Evolutionary conservation across 2,113 vertebrate species (phyloP), one percentile per base, ranked within the genome.

Genomic region (Aldabrachelys gigantea): DNA sequence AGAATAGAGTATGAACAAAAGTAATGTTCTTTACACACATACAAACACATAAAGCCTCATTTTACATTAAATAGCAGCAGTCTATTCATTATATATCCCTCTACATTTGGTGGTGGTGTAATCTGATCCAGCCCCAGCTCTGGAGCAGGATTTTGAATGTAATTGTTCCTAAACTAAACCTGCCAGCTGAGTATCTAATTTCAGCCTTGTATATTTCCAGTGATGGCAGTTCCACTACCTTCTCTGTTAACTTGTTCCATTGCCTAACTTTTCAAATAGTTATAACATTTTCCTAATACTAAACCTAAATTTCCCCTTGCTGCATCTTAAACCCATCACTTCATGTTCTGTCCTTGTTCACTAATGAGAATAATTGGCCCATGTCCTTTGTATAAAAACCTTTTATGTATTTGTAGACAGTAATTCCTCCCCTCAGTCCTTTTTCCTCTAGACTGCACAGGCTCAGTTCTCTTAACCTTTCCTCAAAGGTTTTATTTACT

Each of bases 401-500:
- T 82, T 96, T 97, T 95, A 87, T 92, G 88, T 97, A 95, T 97
- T 75, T 96, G 94, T 84, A 94, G 95, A 69, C 91, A 92, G 89
- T 97, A 97, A 97, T 96, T 90, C 89, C 96, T 97, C 97, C 95
- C 97, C 84, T 96, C 94, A 96, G 97, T 92, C 95, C 95, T 97
- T 96, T 97, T 97, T 96, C 76, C 90, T 96, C 85, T 89, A 97
- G 88, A 91, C 29, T 1, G 12, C 95, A 54, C 87, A 88, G 90
- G 44, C 76, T 78, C 79, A 72, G 85, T 93, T 96, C 96, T 97
- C 76, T 14, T 94, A 97, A 93, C 88, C 76, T 91, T 97, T 93
- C 86, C 96, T 97, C 96, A 92, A 95, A 97, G 93, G 96, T 96
- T 96, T 97, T 97, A 97, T 97, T 98, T 98, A 98, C 92, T 97